A percentile compares a stretch with the other conserved stretches of the same genome.
Conservation (phyloP, 2,888 invertebrate species). For the Drosophila nr. medialis region DNA sequence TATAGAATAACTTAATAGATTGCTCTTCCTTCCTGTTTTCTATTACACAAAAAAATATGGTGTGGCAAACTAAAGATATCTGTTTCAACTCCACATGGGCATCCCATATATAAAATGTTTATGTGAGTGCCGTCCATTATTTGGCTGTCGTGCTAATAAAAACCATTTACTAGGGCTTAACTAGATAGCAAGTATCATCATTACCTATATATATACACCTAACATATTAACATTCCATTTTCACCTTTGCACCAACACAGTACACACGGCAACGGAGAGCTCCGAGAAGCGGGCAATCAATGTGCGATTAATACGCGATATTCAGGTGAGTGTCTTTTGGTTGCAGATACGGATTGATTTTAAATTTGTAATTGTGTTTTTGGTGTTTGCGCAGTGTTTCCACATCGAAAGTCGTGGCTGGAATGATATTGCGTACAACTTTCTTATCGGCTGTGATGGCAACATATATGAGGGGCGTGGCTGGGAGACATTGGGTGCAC, state of each 20-base stretch:
- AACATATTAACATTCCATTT: background rate
- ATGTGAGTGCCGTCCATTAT: background rate
- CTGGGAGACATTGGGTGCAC: conserved; percentile 86
- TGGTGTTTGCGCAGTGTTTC: conserved; percentile 77
- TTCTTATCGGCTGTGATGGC: conserved; percentile 87
- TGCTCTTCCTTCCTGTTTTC: background rate
- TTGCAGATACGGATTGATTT: background rate
- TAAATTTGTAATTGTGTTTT: background rate
- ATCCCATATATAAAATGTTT: background rate
- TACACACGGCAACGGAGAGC: conserved; percentile 86
- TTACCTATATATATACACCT: background rate
- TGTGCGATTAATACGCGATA: conserved; percentile 84
- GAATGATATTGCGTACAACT: conserved; percentile 86
- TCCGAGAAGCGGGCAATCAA: conserved; percentile 85
- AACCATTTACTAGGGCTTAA: background rate
- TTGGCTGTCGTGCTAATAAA: background rate
- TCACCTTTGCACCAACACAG: conserved; percentile 51
- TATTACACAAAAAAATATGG: background rate
- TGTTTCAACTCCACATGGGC: background rate
- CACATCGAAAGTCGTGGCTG: conserved; percentile 86
- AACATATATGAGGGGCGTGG: conserved; percentile 87
- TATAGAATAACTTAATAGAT: background rate
- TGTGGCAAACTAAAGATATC: background rate
- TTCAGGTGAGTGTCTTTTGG: conserved; percentile 82
- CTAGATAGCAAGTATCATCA: background rate